Base-by-base conservation (phyloP, 1,140 invertebrate species). In the Zophobas atratus region DNA sequence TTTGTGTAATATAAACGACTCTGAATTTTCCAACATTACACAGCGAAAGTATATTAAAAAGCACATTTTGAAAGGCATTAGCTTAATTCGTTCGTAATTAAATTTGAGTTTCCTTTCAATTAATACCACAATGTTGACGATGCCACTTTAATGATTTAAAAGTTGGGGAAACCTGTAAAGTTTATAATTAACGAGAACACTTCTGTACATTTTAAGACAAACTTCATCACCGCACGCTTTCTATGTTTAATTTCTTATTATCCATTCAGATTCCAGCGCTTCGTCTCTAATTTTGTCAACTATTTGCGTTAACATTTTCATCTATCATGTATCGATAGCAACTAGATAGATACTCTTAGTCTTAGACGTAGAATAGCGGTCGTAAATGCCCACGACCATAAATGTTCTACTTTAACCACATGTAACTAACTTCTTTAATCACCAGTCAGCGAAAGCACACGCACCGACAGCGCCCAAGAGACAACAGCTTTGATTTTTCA, bases 381-480 rank as follows among this genome's bases (percentile, higher is more conserved):
- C 71, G 49, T 73, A 73, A 73, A 73, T 73, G 71, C 71, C 71
- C 55, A 49, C 71, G 60, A 38, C 43, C 33, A 73, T 73, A n/a
- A 2, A 36, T 53, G 71, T 55, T 41, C 35, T 56, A 38, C 36
- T 20, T 36, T 39, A 73, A 46, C 36, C 70, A 73, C 71, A 51
- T 73, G 71, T 55, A 51, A 39, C 39, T 43, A 46, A 67, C 60
- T 60, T 39, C 56, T 67, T 67, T 51, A 8, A 55, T 56, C 71
- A 73, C 51, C 6, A 73, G 4, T 73, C 71, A 55, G 55, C 71
- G 71, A 73, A 38, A 73, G 71, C 71, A 73, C 71, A 73, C 71
- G 71, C 71, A 73, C 71, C 71, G 49, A 73, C 71, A 73, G 49
- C 71, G 49, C 36, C 53, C 60, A 67, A 67, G 60, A 67, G 43